Evolutionary conservation across 2,797 vertebrate genomes (phyloP).

Genomic region (Danio albolineatus): DNA sequence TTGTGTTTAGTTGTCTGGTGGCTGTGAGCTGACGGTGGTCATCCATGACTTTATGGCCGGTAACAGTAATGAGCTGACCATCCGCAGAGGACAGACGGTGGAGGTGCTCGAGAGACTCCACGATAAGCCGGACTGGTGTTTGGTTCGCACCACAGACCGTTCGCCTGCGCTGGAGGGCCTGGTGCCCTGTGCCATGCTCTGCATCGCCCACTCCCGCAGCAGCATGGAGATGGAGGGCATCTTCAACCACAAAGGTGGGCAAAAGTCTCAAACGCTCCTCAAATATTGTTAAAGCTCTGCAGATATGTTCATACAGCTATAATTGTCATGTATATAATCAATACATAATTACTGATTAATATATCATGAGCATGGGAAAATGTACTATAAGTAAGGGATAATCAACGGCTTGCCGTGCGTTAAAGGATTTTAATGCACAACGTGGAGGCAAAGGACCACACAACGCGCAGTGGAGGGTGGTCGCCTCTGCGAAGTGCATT

Average conservation of each 20-base stretch:
- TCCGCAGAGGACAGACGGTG: constrained; percentile 95
- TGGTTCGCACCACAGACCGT: constrained; percentile 95
- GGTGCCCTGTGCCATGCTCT: constrained; percentile 93
- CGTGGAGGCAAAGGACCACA: too few species aligned
- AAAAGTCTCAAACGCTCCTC: not conserved
- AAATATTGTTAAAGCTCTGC: not conserved
- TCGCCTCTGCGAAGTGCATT: too few species aligned
- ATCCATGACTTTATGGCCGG: constrained; percentile 97
- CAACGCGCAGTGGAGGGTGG: too few species aligned
- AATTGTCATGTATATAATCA: too few species aligned
- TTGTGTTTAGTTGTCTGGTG: constrained; percentile 89
- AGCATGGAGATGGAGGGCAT: constrained; percentile 99
- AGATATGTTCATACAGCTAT: too few species aligned
- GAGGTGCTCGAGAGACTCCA: constrained; percentile 96
- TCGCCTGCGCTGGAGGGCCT: constrained; percentile 94
- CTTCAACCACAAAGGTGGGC: constrained; percentile 98
- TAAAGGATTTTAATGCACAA: too few species aligned
- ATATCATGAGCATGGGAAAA: too few species aligned
- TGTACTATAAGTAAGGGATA: too few species aligned
- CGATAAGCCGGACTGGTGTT: constrained; percentile 96
- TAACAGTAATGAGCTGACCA: constrained; percentile 94
- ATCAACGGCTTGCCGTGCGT: too few species aligned
- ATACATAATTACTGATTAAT: too few species aligned
- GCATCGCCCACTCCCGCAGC: constrained; percentile 97
- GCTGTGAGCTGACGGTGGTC: constrained; percentile 97